Conservation (phyloP, 2,113 vertebrate species). For the Aegithalos caudatus region DNA sequence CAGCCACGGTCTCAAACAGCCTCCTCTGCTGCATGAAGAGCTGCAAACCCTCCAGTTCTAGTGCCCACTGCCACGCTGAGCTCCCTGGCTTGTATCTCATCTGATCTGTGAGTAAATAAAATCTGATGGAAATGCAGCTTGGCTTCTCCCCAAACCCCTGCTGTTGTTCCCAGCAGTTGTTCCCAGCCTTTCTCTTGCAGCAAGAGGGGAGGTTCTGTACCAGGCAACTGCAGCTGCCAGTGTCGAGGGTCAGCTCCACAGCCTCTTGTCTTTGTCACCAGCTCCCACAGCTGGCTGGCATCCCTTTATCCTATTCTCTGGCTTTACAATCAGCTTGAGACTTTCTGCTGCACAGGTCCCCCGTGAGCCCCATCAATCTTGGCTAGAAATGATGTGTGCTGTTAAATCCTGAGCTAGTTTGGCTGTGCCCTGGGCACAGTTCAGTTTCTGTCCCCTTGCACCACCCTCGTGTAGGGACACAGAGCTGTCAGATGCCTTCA, state of each 20-base stretch:
- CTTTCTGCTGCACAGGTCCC: neutral
- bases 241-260: slow-evolving; percentile 4
- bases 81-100: neutral
- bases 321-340: neutral
- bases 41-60: neutral
- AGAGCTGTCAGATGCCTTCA: neutral
- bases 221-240: neutral
- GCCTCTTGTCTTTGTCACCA: slow-evolving; percentile 29
- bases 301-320: neutral
- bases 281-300: slow-evolving; percentile 38
- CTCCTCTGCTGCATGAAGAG: neutral
- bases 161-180: neutral
- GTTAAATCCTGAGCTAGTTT: neutral
- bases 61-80: accelerated
- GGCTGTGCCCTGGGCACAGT: neutral
- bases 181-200: neutral
- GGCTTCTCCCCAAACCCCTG: neutral
- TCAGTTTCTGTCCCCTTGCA: neutral
- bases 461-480: neutral
- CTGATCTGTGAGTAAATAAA: neutral
- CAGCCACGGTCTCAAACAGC: neutral
- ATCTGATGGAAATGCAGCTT: neutral
- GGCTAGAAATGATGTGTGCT: neutral
- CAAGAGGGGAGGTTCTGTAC: neutral
- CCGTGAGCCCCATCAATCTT: neutral